A percentile compares a stretch with the other conserved stretches of the same genome.
These are phyloP conservation scores for Plagodis dolabraria DNA, from an alignment of 2,888 invertebrate genomes.

Conservation along the genomic window DNA sequence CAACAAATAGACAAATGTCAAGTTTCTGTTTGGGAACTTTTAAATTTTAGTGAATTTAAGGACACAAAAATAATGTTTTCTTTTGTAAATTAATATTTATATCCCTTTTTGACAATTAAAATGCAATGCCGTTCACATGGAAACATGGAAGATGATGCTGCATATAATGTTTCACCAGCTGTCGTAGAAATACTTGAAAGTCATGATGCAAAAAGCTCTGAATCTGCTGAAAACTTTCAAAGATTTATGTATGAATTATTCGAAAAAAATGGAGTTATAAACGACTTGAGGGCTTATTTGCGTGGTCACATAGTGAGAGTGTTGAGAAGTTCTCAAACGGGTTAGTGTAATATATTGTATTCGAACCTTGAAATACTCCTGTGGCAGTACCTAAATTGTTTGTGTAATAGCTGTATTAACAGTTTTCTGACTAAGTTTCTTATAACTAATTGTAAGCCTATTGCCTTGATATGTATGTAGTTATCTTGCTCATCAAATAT, in stretches of 20 bases:
- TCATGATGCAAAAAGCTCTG: slow-evolving; percentile 42
- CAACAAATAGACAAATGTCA: slow-evolving; percentile 60
- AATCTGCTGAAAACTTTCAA: slow-evolving; percentile 82
- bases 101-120: not conserved
- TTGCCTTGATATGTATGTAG: no score
- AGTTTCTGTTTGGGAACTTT: slow-evolving; percentile 68
- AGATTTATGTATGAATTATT: slow-evolving; percentile 83
- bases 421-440: no score
- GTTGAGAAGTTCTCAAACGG: slow-evolving; percentile 76
- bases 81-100: not conserved
- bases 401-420: not conserved
- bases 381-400: not conserved
- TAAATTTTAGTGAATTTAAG: slow-evolving; percentile 55
- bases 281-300: slow-evolving; percentile 84
- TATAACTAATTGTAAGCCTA: no score
- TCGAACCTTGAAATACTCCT: slow-evolving; percentile 4
- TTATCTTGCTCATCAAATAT: no score
- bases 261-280: slow-evolving; percentile 85
- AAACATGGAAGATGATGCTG: slow-evolving; percentile 55
- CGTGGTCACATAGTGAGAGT: slow-evolving; percentile 85
- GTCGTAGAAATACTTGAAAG: slow-evolving; percentile 30
- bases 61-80: not conserved
- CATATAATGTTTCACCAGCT: slow-evolving; percentile 27
- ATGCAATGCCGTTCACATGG: slow-evolving; percentile 30
- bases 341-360: slow-evolving; percentile 42